Evolutionary conservation across 2,113 vertebrate genomes (phyloP), one percentile per base, ranked within the genome.

Genomic region (Proteles cristata): DNA sequence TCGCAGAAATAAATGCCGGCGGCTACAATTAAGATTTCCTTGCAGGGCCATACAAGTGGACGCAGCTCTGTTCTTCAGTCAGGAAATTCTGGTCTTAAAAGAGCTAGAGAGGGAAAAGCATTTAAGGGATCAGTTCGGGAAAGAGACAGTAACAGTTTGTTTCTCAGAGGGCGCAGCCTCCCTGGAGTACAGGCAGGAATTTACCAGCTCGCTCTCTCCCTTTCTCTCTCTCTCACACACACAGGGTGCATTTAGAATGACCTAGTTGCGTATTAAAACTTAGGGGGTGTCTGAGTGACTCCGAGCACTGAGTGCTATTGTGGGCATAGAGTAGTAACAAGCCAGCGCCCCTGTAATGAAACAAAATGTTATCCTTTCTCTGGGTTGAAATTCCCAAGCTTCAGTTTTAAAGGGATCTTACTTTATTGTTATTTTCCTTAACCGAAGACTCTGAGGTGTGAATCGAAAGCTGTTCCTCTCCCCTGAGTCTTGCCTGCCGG

Each of bases 361-460:
- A 85, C 95, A n/a, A 95, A 98, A 74, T 3, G 26, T 95, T 95
- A 89, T 92, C 90, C 84, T 97, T 98, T 97, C 0, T 25, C 80
- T 96, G 93, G 90, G 10, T 0, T 82, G 95, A 87, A 88, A 92
- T 94, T 96, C 95, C 53, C 21, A 12, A 25, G 21, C 71, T 53
- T 88, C 55, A 28, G 85, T 5, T 0, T 95, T 48, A 0, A 26
- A 96, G 73, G 35, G 65, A 82, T 71, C 97, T 97, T 0, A 61
- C 96, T 95, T 97, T 97, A 98, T 97, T 97, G 93, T 98, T 97
- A 94, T 98, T 98, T 97, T 97, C 79, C 89, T 97, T 16, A 31
- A 84, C 15, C 85, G 97, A 95, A 97, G 95, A 98, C 80, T 31
- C 43, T 5, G 96, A 96, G 98, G 95, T 96, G 97, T 95, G 96